phyloP scores from a whole-genome alignment of 2,888 invertebrate species.

The Ceraclea dissimilis region DNA sequence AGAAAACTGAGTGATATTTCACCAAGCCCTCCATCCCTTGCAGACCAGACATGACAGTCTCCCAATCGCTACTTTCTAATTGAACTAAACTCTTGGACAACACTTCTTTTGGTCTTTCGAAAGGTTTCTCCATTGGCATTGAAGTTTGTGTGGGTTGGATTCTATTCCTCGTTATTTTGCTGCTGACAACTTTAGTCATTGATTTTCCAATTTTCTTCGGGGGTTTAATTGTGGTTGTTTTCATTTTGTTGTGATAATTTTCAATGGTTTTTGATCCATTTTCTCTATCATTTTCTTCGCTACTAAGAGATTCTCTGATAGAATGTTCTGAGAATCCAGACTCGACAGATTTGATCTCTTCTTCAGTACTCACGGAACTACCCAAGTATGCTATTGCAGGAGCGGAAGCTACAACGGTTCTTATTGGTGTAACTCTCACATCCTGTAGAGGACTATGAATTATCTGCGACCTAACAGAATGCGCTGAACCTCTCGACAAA shows the following conservation, averaged over 20 bases:
- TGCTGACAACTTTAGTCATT: constrained; percentile 30
- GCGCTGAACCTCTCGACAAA: constrained; percentile 11
- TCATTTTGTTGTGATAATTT: constrained; percentile 15
- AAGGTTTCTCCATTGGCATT: constrained; percentile 36
- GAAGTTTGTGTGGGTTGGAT: constrained; percentile 16
- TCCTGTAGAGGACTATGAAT: constrained; percentile 1
- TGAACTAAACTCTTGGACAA: constrained; percentile 55
- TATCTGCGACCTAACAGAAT: constrained; percentile 12
- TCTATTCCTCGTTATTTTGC: constrained; percentile 21
- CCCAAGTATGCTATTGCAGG: constrained; percentile 20
- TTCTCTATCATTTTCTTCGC: constrained; percentile 15
- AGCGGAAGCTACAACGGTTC: constrained; percentile 8
- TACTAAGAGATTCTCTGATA: constrained; percentile 11
- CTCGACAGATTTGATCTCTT: constrained; percentile 22
- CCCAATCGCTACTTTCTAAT: constrained; percentile 73
- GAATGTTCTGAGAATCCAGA: constrained; percentile 20
- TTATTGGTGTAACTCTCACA: constrained; percentile 3
- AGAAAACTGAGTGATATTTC: constrained; percentile 54
- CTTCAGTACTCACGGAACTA: constrained; percentile 19
- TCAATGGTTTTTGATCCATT: not conserved
- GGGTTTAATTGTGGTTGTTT: constrained; percentile 15
- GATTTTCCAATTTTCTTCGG: constrained; percentile 13
- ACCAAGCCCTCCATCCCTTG: constrained; percentile 61
- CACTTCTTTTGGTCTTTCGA: constrained; percentile 58
- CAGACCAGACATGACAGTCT: constrained; percentile 66